phyloP scores from a whole-genome alignment of 2,797 vertebrate species.

The Podarcis lilfordi region DNA sequence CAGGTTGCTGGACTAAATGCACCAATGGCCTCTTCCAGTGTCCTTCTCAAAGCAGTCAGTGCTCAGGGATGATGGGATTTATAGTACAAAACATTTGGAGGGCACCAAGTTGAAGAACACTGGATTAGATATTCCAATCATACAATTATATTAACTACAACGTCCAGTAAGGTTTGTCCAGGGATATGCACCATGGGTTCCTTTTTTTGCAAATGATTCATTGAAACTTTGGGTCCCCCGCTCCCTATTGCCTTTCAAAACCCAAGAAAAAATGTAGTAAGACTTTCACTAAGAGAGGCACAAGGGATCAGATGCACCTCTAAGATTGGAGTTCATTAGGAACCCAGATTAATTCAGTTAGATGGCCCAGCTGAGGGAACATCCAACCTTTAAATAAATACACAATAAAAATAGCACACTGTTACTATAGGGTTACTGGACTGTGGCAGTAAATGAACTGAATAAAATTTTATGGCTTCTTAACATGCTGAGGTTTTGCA shows the following conservation, averaged over 20 bases:
- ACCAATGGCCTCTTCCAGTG: too few species aligned
- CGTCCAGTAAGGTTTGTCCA: neutral
- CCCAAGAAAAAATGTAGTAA: neutral
- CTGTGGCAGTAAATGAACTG: constrained; percentile 84
- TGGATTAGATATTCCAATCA: neutral
- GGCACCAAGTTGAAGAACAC: too few species aligned
- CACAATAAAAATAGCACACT: constrained; percentile 82
- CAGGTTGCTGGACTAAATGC: too few species aligned
- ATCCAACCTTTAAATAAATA: constrained; percentile 84
- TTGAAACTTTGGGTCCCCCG: neutral
- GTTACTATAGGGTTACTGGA: constrained; percentile 80
- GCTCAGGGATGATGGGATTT: too few species aligned
- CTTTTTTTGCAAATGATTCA: neutral
- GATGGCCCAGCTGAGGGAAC: constrained; percentile 70
- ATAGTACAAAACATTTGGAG: too few species aligned
- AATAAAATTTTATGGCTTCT: constrained; percentile 85
- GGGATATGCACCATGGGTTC: neutral
- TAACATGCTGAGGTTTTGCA: constrained; percentile 81
- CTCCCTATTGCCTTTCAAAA: neutral
- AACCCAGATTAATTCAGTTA: constrained; percentile 69
- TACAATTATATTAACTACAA: neutral
- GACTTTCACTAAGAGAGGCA: neutral
- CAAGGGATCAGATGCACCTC: constrained; percentile 15
- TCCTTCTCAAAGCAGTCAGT: too few species aligned
- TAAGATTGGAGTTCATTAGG: constrained; percentile 42